phyloP scores from a whole-genome alignment of 2,888 invertebrate species.

The Augochlorella aurata region DNA sequence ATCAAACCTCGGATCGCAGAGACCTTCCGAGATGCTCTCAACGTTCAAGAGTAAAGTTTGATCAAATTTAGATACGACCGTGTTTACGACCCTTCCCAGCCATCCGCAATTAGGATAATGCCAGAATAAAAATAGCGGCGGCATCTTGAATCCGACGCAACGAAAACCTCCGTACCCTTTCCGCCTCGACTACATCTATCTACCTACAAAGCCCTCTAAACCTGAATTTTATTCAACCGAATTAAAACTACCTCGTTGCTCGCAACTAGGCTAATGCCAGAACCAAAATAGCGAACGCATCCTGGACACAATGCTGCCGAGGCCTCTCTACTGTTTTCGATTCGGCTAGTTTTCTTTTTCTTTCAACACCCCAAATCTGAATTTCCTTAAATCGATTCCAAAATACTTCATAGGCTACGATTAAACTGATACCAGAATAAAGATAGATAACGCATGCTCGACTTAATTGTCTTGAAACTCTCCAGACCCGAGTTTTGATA shows the following conservation, averaged over 20 bases:
- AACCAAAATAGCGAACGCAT: neutral
- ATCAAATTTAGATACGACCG: constrained; percentile 31
- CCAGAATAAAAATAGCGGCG: neutral
- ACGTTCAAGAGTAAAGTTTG: constrained; percentile 30
- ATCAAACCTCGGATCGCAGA: constrained; percentile 52
- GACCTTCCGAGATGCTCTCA: constrained; percentile 28
- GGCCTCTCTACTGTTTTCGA: neutral
- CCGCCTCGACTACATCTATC: neutral
- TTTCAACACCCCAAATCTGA: neutral
- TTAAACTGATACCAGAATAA: no score
- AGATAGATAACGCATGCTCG: no score
- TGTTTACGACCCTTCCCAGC: neutral
- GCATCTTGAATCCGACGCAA: neutral
- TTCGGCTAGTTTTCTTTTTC: neutral
- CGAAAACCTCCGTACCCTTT: neutral
- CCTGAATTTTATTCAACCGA: no score
- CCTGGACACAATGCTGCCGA: neutral
- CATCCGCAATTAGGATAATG: neutral
- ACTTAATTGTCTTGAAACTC: no score
- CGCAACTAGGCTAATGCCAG: no score
- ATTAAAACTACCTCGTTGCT: no score
- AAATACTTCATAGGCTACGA: no score
- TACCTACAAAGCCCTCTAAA: no score
- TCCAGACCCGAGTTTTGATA: no score
- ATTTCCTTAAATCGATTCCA: no score